A percentile compares a stretch with the other conserved stretches of the same genome.
These are phyloP conservation scores for Cairina moschata DNA, from an alignment of 2,113 vertebrate genomes.

Conservation along the genomic window DNA sequence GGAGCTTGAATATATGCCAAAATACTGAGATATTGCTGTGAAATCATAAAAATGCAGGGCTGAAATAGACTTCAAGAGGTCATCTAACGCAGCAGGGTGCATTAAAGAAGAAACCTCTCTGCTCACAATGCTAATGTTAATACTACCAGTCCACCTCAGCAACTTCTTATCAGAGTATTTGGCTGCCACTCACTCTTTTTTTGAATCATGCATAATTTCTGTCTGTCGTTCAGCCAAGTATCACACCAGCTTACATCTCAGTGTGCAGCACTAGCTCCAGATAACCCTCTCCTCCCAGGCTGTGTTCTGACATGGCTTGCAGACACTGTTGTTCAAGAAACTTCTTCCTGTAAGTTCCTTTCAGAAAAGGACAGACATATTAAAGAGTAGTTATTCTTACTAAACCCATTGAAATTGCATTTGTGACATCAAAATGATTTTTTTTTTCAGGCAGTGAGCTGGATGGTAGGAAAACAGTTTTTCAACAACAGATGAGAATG, in stretches of 20 bases:
- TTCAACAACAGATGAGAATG: conserved; percentile 53
- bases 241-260: not conserved
- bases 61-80: conserved; percentile 9
- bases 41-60: not conserved
- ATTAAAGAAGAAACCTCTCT: not conserved
- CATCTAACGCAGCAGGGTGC: not conserved
- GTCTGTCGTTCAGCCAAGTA: not conserved
- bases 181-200: not conserved
- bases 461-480: conserved; percentile 70
- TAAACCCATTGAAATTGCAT: conserved; percentile 72
- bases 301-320: not conserved
- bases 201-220: not conserved
- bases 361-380: conserved; percentile 18
- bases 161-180: not conserved
- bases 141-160: not conserved
- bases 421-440: conserved; percentile 71
- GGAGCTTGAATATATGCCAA: not conserved
- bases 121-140: not conserved
- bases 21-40: not conserved
- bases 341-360: conserved; percentile 47
- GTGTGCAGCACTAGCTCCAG: not conserved
- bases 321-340: not conserved
- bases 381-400: conserved; percentile 54
- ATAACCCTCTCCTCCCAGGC: not conserved
- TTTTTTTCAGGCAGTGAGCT: conserved; percentile 63